Base-by-base conservation (phyloP, 2,113 vertebrate species). In the Rafetus swinhoei region DNA sequence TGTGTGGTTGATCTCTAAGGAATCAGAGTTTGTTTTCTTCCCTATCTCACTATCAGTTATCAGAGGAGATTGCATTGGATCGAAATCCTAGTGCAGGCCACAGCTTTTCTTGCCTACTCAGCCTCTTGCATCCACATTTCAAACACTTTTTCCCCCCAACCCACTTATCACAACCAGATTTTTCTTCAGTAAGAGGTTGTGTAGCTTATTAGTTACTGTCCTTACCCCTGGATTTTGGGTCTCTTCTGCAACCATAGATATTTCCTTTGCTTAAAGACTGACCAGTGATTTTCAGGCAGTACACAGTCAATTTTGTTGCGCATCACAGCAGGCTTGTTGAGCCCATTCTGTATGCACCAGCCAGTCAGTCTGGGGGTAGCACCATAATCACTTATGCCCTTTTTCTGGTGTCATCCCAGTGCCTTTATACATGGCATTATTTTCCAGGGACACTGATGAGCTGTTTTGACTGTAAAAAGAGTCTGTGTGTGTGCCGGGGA, bases 361-460 rank as follows among this genome's bases (percentile, higher is more conserved):
- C 54, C 91, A 81, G 35, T 85, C 65, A 52, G 39, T 4, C 25
- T 74, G 10, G 69, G 45, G 19, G 56, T 21, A 45, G 53, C n/a
- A n/a, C 77, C 90, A 86, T 85, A 27, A 8, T n/a, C 2, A 0
- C 5, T 59, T 2, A 0, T 74, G 74, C 19, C 14, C 25, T 79
- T 84, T 91, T 89, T 91, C 27, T 65, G 60, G 85, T 29, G 94
- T 79, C 92, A 85, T 88, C 92, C 93, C 74, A 84, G 55, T 76
- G 89, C 81, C 86, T 72, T 25, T 86, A 82, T 45, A 32, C 27
- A 0, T 52, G 52, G 11, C 65, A 12, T 79, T 87, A 7, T 84
- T 95, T 86, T 86, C 45, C 76, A 85, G 82, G 18, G 82, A 21
- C 60, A 92, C 62, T 81, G 62, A 90, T 81, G 87, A 86, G 87